Evolutionary conservation across 2,888 invertebrate species (phyloP).

Genomic region (Erebia palarica): DNA sequence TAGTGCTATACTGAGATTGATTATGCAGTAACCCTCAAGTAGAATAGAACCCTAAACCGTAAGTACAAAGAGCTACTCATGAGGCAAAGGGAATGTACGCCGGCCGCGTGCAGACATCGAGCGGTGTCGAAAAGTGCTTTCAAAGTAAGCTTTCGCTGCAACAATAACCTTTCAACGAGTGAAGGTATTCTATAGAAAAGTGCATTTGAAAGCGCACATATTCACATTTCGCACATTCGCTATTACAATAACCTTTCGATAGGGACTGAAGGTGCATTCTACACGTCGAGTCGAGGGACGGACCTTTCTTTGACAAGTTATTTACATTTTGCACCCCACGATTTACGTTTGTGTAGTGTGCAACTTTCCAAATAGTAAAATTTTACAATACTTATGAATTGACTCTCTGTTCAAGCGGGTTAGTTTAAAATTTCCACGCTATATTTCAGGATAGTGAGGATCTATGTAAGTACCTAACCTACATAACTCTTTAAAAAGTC

Average conservation of each 20-base stretch:
- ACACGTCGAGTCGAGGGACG: background rate
- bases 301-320: background rate
- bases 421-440: too few species aligned
- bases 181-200: background rate
- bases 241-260: slow-evolving; percentile 11
- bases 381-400: background rate
- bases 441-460: too few species aligned
- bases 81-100: background rate
- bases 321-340: background rate
- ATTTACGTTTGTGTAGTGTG: background rate
- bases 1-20: too few species aligned
- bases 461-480: too few species aligned
- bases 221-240: slow-evolving; percentile 4
- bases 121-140: slow-evolving; percentile 8
- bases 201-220: slow-evolving; percentile 4
- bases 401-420: too few species aligned
- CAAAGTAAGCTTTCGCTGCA: background rate
- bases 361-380: background rate
- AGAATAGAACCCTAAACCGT: background rate
- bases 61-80: background rate
- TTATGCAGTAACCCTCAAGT: too few species aligned
- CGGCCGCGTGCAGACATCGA: background rate
- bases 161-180: slow-evolving; percentile 12
- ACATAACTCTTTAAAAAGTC: too few species aligned
- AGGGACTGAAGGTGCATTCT: background rate